phyloP scores from a whole-genome alignment of 2,888 invertebrate genomes.

The Heliconius hortense region DNA sequence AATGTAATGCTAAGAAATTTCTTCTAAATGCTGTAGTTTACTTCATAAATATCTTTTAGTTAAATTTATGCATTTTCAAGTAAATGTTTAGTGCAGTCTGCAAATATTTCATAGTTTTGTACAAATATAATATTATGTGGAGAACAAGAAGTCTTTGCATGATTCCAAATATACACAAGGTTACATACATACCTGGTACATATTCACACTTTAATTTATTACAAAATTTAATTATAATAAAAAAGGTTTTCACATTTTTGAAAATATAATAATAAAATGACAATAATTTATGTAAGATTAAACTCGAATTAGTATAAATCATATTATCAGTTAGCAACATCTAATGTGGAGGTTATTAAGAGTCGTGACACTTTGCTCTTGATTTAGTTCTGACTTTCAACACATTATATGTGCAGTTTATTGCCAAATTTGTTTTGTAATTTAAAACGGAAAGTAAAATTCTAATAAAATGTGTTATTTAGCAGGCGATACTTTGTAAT shows the following conservation, averaged over 20 bases:
- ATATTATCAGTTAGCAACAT: constrained; percentile 7
- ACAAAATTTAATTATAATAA: not conserved
- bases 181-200: not conserved
- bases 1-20: not conserved
- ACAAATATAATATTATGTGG: not conserved
- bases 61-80: not conserved
- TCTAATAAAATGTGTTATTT: not conserved
- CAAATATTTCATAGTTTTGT: not conserved
- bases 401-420: not conserved
- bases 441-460: not conserved
- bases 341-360: not conserved
- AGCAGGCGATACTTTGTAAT: not conserved
- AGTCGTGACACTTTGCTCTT: constrained; percentile 14
- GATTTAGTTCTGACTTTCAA: not conserved
- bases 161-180: not conserved
- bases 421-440: not conserved
- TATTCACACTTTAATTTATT: not conserved
- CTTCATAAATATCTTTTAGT: not conserved
- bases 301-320: not conserved
- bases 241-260: not conserved
- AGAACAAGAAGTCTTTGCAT: not conserved
- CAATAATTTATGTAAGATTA: not conserved
- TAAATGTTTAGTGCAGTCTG: not conserved
- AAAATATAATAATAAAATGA: not conserved
- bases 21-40: not conserved